Evolutionary conservation across 2,888 invertebrate genomes (phyloP).

Genomic region (Linnaemya vulpina): DNA sequence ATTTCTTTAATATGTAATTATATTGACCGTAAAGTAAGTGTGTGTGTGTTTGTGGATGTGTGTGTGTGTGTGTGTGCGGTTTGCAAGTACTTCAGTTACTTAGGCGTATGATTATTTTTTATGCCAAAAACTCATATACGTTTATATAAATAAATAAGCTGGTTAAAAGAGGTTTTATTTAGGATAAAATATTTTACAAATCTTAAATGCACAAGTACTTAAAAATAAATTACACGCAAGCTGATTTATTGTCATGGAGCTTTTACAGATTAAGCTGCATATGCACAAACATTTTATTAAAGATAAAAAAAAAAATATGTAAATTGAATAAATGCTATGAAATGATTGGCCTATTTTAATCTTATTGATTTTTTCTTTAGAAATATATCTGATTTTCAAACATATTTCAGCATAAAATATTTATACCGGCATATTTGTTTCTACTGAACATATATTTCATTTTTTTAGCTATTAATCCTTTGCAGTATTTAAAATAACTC

Average conservation of each 20-base stretch:
- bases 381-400: neutral
- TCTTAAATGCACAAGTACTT: neutral
- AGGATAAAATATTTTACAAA: neutral
- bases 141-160: neutral
- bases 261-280: constrained; percentile 10
- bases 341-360: neutral
- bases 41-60: too few relatives aligned
- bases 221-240: neutral
- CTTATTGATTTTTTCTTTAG: too few relatives aligned
- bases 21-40: too few relatives aligned
- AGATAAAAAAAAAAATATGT: constrained; percentile 6
- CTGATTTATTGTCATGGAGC: constrained; percentile 26
- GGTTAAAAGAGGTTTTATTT: neutral
- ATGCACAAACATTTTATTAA: constrained; percentile 28
- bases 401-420: neutral
- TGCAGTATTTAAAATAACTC: neutral
- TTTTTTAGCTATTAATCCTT: neutral
- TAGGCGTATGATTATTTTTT: constrained; percentile 38
- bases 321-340: neutral
- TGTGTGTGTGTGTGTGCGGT: neutral
- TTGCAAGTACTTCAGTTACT: neutral
- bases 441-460: neutral
- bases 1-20: too few relatives aligned
- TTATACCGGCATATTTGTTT: too few relatives aligned
- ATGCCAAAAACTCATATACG: constrained; percentile 15